A percentile compares a stretch with the other conserved stretches of the same genome.
phyloP scores from a whole-genome alignment of 2,888 invertebrate species.

The Cyrtodaria siliqua region DNA sequence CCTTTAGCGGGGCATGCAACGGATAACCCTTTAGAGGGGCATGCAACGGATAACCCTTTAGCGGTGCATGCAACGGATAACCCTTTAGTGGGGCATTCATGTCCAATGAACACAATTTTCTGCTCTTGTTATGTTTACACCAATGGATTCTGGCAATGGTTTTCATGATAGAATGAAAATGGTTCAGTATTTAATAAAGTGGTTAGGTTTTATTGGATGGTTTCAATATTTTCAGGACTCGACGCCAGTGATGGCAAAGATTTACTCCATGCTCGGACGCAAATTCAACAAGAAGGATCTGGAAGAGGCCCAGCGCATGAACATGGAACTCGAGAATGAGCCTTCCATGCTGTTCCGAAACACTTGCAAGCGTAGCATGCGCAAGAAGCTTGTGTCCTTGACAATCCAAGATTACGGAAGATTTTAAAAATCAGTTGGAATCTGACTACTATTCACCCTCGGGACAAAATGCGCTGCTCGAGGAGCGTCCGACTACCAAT shows the following conservation, averaged over 20 bases:
- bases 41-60: too few relatives aligned
- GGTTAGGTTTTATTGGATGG: too few relatives aligned
- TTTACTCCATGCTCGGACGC: constrained; percentile 95
- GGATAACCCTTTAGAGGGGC: too few relatives aligned
- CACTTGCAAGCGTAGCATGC: constrained; percentile 90
- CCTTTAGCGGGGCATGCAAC: too few relatives aligned
- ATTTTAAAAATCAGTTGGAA: constrained; percentile 90
- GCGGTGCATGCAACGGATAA: too few relatives aligned
- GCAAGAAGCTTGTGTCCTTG: constrained; percentile 98
- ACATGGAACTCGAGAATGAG: constrained; percentile 86
- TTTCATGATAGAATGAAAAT: too few relatives aligned
- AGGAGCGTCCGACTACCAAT: constrained; percentile 98
- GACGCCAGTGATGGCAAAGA: constrained; percentile 99
- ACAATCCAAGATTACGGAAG: constrained; percentile 99
- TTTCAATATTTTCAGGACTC: constrained; percentile 91
- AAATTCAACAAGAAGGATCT: constrained; percentile 99
- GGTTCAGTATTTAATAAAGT: too few relatives aligned
- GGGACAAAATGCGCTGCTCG: constrained; percentile 94
- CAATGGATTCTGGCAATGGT: too few relatives aligned
- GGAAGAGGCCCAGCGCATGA: constrained; percentile 98
- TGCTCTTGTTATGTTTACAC: too few relatives aligned
- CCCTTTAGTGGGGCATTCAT: too few relatives aligned
- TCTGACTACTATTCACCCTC: constrained; percentile 90
- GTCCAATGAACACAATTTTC: too few relatives aligned
- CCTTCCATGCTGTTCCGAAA: constrained; percentile 60